These are phyloP conservation scores for Apostichopus californicus DNA, from an alignment of 35 echinoderm and acorn worm genomes.

Conservation along the genomic window DNA sequence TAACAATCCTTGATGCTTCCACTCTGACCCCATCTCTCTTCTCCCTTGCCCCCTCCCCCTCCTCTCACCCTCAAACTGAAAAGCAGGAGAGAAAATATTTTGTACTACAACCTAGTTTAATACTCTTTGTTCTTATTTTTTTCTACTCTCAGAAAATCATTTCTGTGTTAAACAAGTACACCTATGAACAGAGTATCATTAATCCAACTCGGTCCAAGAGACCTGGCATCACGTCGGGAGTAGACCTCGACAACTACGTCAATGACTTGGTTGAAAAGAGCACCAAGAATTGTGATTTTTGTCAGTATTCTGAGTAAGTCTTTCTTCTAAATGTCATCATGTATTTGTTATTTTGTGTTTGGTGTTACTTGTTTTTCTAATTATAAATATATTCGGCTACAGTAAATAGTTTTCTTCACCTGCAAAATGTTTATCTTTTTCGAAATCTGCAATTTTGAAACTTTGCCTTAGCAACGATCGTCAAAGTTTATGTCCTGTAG, in stretches of 20 bases:
- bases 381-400: too few species aligned
- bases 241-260: neutral
- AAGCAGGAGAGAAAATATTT: too few species aligned
- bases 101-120: too few species aligned
- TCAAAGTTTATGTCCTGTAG: too few species aligned
- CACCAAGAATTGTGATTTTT: constrained; percentile 36
- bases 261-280: constrained; percentile 12
- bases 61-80: too few species aligned
- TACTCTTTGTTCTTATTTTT: neutral
- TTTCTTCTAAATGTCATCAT: neutral
- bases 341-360: neutral
- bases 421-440: too few species aligned
- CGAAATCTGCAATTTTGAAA: too few species aligned
- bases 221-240: neutral
- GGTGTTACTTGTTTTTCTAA: neutral
- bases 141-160: constrained; percentile 4
- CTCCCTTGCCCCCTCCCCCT: too few species aligned
- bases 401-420: too few species aligned
- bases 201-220: constrained; percentile 28
- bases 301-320: constrained; percentile 44
- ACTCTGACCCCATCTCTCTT: too few species aligned
- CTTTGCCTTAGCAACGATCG: too few species aligned
- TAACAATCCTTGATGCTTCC: too few species aligned
- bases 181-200: constrained; percentile 38
- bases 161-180: constrained; percentile 49